These are phyloP conservation scores for Macrotis lagotis DNA, from an alignment of 2,113 vertebrate genomes.

Conservation along the genomic window DNA sequence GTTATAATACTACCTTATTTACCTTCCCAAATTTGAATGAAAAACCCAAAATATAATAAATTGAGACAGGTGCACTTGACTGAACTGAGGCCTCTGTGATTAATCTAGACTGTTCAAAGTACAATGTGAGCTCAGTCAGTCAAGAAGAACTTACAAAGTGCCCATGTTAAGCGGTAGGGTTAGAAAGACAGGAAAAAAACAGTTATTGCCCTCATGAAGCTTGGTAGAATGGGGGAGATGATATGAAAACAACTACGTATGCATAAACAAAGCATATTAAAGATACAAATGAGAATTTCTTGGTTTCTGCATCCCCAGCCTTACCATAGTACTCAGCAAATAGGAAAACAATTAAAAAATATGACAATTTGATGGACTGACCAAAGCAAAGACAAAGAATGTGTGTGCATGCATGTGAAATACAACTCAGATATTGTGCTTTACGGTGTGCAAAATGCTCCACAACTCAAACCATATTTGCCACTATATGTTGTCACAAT, in stretches of 20 bases:
- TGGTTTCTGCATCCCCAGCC: too few species aligned
- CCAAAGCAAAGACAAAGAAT: too few species aligned
- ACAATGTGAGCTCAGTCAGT: background rate
- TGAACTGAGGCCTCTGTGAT: background rate
- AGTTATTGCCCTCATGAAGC: too few species aligned
- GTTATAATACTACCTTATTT: background rate
- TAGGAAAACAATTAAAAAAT: background rate
- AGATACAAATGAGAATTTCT: too few species aligned
- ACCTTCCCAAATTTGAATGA: background rate
- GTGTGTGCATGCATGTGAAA: too few species aligned
- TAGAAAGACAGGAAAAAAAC: background rate
- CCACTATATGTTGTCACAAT: background rate
- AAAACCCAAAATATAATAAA: background rate
- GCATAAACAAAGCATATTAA: too few species aligned
- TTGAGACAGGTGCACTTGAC: background rate
- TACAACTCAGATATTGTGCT: too few species aligned
- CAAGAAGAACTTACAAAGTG: background rate
- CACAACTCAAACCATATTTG: background rate
- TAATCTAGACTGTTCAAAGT: background rate
- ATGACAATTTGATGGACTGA: too few species aligned
- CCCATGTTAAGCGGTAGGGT: background rate
- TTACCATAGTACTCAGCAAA: background rate
- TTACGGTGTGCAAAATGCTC: too few species aligned
- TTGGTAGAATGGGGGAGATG: background rate
- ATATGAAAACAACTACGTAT: background rate